These are phyloP conservation scores for Drosophila sturtevanti DNA, from an alignment of 1,140 invertebrate species.

Conservation along the genomic window DNA sequence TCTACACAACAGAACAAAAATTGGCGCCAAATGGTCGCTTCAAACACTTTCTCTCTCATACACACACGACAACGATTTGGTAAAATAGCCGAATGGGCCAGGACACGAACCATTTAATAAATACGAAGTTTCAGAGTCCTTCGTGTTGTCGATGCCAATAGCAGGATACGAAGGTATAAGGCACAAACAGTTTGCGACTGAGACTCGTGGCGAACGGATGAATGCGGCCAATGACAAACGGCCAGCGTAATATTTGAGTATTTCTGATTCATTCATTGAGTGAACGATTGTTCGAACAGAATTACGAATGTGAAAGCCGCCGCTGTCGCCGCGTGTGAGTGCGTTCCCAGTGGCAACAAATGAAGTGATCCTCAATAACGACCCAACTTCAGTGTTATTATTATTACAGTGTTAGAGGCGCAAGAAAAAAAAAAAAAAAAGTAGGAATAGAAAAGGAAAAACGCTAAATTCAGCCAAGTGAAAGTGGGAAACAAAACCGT, in stretches of 20 bases:
- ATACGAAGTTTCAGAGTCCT: conserved; percentile 56
- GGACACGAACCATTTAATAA: conserved; percentile 20
- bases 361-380: conserved; percentile 32
- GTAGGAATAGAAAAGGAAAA: too few species aligned
- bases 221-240: conserved; percentile 71
- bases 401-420: neutral
- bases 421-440: conserved; percentile 59
- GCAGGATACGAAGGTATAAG: conserved; percentile 22
- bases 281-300: conserved; percentile 39
- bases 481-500: conserved; percentile 49
- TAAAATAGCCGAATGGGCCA: conserved; percentile 33
- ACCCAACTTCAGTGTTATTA: neutral
- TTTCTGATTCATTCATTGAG: conserved; percentile 36
- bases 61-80: conserved; percentile 5
- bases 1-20: conserved; percentile 55
- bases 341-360: conserved; percentile 21
- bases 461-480: conserved; percentile 57
- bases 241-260: conserved; percentile 29
- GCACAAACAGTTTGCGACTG: conserved; percentile 74
- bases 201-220: conserved; percentile 74
- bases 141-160: neutral
- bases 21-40: conserved; percentile 67
- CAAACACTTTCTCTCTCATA: conserved; percentile 14
- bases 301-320: conserved; percentile 26
- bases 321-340: conserved; percentile 17